Evolutionary conservation across 2,888 invertebrate genomes (phyloP).

Genomic region (Gymnoscelis rufifasciata): DNA sequence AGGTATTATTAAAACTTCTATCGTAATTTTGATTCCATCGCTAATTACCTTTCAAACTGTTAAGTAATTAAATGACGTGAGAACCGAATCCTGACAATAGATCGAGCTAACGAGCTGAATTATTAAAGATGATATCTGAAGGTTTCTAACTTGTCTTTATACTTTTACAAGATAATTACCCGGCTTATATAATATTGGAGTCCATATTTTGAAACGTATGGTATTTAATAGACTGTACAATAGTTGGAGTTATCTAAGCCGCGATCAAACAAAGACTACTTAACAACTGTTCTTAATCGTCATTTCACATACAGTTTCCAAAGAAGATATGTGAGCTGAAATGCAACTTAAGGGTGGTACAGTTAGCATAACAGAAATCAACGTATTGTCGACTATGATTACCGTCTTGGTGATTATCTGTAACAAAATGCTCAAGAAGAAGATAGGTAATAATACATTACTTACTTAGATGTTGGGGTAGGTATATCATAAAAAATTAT

Average conservation of each 20-base stretch:
- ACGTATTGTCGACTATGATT: no score
- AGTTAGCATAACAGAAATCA: slow-evolving; percentile 24
- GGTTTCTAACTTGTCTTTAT: slow-evolving; percentile 21
- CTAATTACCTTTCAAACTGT: slow-evolving; percentile 61
- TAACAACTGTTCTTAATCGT: slow-evolving; percentile 76
- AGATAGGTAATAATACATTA: no score
- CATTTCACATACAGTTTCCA: slow-evolving; percentile 75
- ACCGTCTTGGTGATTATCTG: no score
- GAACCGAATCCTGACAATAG: slow-evolving; percentile 71
- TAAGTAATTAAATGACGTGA: slow-evolving; percentile 68
- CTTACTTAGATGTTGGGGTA: no score
- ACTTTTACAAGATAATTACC: slow-evolving; percentile 23
- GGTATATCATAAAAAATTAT: no score
- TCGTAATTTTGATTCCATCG: slow-evolving; percentile 42
- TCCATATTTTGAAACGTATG: slow-evolving; percentile 25
- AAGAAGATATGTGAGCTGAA: slow-evolving; percentile 55
- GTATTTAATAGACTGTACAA: slow-evolving; percentile 57
- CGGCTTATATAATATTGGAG: slow-evolving; percentile 14
- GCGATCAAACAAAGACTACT: slow-evolving; percentile 75
- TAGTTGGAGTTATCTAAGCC: slow-evolving; percentile 54
- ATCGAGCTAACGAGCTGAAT: slow-evolving; percentile 49
- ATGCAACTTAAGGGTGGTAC: slow-evolving; percentile 41
- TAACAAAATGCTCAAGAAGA: no score
- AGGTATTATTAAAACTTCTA: slow-evolving; percentile 65
- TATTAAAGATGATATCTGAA: slow-evolving; percentile 50